Base-by-base conservation (phyloP, 2,888 invertebrate species). In the Vesta saturnalis region DNA sequence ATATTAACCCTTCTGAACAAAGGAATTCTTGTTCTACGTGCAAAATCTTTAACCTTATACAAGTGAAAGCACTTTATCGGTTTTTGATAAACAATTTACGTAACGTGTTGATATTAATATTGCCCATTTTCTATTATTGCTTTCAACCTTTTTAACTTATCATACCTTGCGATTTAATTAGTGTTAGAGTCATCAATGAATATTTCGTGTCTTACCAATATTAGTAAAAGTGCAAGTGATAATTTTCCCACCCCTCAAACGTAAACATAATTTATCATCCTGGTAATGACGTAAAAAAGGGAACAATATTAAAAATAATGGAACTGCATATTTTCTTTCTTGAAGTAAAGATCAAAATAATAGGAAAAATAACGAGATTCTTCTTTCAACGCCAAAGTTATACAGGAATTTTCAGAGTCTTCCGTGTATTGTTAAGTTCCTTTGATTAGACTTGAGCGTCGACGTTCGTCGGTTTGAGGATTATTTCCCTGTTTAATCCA, bases 371-470 rank as follows among this genome's bases (percentile, higher is more conserved):
- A 64, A 64, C 59, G 54, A 64, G 64, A 59, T 59, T 39, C 39
- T 43, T 16, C 52, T 14, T 59, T 64, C 57, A 30, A 43, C 22
- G 14, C 6, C 35, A 22, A 59, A 43, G 52, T 59, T 39, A 39
- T 22, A 56, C 55, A 66, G 39, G 59, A 66, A 60, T 55, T 66
- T 66, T 55, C 65, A 46, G 60, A 59, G 60, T 59, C 65, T 66
- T 66, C 60, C 46, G 60, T 66, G 65, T 66, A 66, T 66, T 66
- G 65, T 66, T 66, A 60, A 60, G 60, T 22, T 60, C 65, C 65
- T 60, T 66, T 66, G 60, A 66, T 66, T 66, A 66, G 65, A 66
- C 56, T 66, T 47, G 43, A 66, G 65, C 65, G 65, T 60, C 65
- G 55, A 39, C 56, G 60, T 66, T 66, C 65, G 35, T 39, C 60